A percentile compares a stretch with the other conserved stretches of the same genome.
Evolutionary conservation across 2,888 invertebrate genomes (phyloP).

Genomic region (Criorhina ranunculi): DNA sequence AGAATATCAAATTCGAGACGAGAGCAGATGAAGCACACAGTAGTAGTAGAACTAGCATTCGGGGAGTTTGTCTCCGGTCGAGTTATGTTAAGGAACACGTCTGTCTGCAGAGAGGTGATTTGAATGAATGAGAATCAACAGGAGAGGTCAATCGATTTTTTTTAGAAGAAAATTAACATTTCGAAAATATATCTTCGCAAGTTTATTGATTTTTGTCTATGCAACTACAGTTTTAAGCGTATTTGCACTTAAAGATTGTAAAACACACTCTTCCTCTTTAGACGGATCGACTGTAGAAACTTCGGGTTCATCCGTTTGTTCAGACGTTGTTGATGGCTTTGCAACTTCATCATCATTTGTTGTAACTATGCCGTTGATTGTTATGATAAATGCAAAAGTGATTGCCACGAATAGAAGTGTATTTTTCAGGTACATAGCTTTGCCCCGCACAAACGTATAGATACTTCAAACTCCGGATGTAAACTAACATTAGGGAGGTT

Average conservation of each 20-base stretch:
- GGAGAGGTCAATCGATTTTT: no score
- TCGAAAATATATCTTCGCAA: no score
- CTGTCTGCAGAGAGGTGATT: no score
- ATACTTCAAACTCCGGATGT: background rate
- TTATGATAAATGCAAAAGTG: background rate
- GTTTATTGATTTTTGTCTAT: no score
- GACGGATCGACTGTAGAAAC: background rate
- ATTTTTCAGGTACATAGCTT: background rate
- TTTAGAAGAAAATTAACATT: no score
- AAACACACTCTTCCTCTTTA: background rate
- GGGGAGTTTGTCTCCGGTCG: no score
- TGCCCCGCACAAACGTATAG: no score
- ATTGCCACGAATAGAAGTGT: background rate
- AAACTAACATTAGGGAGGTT: background rate
- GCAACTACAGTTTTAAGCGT: background rate
- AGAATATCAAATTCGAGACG: slow-evolving; percentile 55
- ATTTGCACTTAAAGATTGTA: background rate
- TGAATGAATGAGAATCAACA: no score
- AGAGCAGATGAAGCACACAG: no score
- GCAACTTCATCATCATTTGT: background rate
- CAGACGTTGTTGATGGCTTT: background rate
- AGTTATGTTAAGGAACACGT: no score
- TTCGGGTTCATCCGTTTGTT: background rate
- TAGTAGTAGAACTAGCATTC: no score
- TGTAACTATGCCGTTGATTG: no score